Evolutionary conservation across 2,113 vertebrate genomes (phyloP), one percentile per base, ranked within the genome.

Genomic region (Scopus umbretta): DNA sequence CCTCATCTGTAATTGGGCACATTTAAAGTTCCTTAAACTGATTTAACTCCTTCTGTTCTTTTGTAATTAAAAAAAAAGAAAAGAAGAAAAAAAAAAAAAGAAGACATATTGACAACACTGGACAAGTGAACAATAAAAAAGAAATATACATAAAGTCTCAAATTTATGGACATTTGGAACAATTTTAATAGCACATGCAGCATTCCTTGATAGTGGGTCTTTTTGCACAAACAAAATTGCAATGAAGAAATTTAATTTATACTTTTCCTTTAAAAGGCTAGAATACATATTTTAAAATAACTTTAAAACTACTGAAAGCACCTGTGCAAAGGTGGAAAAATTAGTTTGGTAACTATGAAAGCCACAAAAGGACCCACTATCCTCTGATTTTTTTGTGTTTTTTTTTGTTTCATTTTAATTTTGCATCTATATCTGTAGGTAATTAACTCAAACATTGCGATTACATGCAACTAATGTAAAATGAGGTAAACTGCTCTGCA

Each of bases 331-430:
- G 98, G 98, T 98, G 97, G 95, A 97, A 97, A 93, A 88, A 96
- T 97, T 98, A 98, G 97, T 97, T 94, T 97, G 97, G 94, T 96
- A 98, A 98, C 98, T 93, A 96, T 98, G 98, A 99, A 99, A 99
- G 99, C 99, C 99, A 99, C 99, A 99, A 99, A 99, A 99, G 98
- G 99, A 99, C 99, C 99, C 99, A 99, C 99, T 99, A 99, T 99
- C 99, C 99, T 99, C 96, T 98, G 97, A 96, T 81, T 95, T 98
- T 92, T 91, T 71, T 65, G 22, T n/a, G 23, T 36, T 27, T 61
- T 82, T 90, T 74, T 73, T 72, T 72, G 94, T 93, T 94, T 23
- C 78, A 81, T 88, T 96, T 95, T 97, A 96, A 98, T 98, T 98
- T 98, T 96, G 96, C 90, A 58, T 98, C 98, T 98, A n/a, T 96